A percentile compares a stretch with the other conserved stretches of the same genome.
These are phyloP conservation scores for Mallotus villosus DNA, from an alignment of 2,797 vertebrate species.

Conservation along the genomic window DNA sequence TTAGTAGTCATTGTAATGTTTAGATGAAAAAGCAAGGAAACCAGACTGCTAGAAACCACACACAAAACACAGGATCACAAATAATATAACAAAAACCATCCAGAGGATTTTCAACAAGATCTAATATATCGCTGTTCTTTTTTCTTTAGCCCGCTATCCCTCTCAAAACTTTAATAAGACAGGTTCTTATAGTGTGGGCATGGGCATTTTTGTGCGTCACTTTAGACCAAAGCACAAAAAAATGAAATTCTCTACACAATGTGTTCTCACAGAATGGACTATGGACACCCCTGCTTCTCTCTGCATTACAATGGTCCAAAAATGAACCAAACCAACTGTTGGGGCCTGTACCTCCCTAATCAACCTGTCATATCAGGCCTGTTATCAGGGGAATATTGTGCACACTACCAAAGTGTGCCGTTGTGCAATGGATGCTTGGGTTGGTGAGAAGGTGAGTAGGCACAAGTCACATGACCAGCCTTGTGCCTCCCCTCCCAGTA, in stretches of 20 bases:
- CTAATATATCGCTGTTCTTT: not conserved
- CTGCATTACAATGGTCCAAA: not conserved
- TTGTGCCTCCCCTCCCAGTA: not conserved
- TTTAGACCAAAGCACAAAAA: not conserved
- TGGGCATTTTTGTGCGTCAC: not conserved
- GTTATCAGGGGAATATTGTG: not conserved
- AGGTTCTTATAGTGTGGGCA: not conserved
- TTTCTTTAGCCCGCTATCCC: not conserved
- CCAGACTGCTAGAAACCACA: not conserved
- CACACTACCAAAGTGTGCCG: not conserved
- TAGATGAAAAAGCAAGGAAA: not conserved
- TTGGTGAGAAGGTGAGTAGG: not conserved
- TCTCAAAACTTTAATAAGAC: not conserved
- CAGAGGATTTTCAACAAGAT: constrained; percentile 4
- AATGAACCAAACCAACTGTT: not conserved
- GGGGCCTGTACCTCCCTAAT: not conserved
- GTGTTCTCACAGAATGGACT: not conserved
- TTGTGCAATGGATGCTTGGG: constrained; percentile 6
- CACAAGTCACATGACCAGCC: not conserved
- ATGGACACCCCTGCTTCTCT: not conserved
- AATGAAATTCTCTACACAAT: not conserved
- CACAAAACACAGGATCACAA: not conserved
- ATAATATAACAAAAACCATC: not conserved
- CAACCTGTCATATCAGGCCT: not conserved
- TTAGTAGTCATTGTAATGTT: not conserved